Evolutionary conservation across 2,888 invertebrate species (phyloP).

Genomic region (Chaetogeoica ovagalla): DNA sequence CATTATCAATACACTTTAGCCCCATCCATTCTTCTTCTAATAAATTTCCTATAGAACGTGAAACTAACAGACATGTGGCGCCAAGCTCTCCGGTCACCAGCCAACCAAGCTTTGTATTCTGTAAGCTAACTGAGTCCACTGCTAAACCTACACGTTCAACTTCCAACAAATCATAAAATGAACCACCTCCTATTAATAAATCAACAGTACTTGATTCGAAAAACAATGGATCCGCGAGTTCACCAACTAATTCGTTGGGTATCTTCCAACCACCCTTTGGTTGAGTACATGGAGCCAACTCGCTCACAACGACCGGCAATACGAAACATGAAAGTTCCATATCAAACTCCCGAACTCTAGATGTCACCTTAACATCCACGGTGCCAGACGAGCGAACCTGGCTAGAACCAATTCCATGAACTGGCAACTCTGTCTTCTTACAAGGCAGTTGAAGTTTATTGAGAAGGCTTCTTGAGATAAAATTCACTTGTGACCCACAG

Average conservation of each 20-base stretch:
- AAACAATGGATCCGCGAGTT: neutral
- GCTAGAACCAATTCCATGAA: neutral
- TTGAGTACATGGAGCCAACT: neutral
- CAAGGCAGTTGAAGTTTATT: neutral
- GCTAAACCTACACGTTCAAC: neutral
- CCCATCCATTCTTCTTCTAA: too few relatives aligned
- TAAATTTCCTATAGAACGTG: too few relatives aligned
- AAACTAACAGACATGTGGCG: neutral
- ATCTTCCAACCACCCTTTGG: neutral
- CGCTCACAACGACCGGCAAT: neutral
- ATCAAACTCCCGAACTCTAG: neutral
- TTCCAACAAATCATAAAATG: neutral
- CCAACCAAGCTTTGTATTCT: too few relatives aligned
- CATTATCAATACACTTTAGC: too few relatives aligned
- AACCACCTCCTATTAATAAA: neutral
- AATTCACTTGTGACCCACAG: neutral
- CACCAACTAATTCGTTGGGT: neutral
- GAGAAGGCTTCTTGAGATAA: neutral
- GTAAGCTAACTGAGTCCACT: too few relatives aligned
- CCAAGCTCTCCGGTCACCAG: neutral
- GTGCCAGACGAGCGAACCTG: neutral
- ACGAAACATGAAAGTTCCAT: neutral
- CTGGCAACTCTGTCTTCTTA: neutral
- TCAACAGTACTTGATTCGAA: neutral
- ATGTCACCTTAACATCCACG: neutral